Base-by-base conservation (phyloP, 2,888 invertebrate species). In the Pseudeuparius sepicola region DNA sequence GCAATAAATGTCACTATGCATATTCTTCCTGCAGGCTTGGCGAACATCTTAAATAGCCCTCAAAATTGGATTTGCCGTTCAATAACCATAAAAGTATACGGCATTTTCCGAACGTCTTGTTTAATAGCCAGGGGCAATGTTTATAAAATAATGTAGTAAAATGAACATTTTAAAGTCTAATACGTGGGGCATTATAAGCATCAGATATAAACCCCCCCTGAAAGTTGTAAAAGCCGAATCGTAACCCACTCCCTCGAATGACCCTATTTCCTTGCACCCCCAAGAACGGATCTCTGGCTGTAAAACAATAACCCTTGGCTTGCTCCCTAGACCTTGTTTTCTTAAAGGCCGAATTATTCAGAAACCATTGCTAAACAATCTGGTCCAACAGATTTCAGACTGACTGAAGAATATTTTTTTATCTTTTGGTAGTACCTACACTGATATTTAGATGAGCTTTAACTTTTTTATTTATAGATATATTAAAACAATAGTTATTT, bases 21-120 rank as follows among this genome's bases (percentile, higher is more conserved):
- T 60, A 60, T 60, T 60, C 51, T 52, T 42, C 50, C 45, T 48
- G 46, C 46, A 49, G 48, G 50, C 43, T 47, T 18, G 27, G 44
- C 42, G 53, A 57, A 57, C 56, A 53, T 57, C 59, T 60, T 60
- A 59, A 61, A 61, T 60, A 59, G 60, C 59, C 57, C 59, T 60
- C 61, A 61, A 60, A 61, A 61, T 61, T 60, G 61, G 61, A 61
- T 61, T 60, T 54, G 58, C 56, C 56, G 59, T 60, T 61, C 61
- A 60, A 61, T 61, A 61, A 60, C 61, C 60, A 61, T 61, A 61
- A 61, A 61, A 61, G 57, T 60, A 61, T 61, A 61, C 55, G 55
- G 56, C 59, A 45, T 58, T 59, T 58, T 50, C n/a, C 55, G 56
- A 61, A 59, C 57, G 60, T 57, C 59, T 57, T 58, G 57, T 60